Evolutionary conservation across 2,888 invertebrate genomes (phyloP).

Genomic region (Pocota personata): DNA sequence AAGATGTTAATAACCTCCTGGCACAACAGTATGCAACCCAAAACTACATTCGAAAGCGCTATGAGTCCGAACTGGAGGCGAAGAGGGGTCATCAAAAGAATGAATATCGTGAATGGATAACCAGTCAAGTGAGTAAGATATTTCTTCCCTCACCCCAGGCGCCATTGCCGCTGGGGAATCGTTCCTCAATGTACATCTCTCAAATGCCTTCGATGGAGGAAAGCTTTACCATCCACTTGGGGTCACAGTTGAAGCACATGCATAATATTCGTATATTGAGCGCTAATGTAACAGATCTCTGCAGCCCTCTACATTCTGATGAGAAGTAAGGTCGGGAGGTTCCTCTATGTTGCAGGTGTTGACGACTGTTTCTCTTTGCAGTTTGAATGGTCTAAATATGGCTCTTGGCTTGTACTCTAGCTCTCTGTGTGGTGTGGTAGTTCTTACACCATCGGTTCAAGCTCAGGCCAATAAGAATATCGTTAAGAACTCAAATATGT

Average conservation of each 20-base stretch:
- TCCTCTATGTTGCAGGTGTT: not conserved
- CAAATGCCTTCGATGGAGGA: constrained; percentile 88
- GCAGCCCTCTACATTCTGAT: constrained; percentile 84
- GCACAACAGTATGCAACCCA: constrained; percentile 92
- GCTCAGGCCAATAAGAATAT: constrained; percentile 81
- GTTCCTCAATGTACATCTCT: constrained; percentile 82
- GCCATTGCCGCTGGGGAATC: constrained; percentile 80
- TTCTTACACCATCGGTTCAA: constrained; percentile 85
- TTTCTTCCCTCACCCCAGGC: constrained; percentile 80
- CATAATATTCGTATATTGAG: constrained; percentile 97
- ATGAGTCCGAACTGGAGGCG: constrained; percentile 93
- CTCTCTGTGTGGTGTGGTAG: constrained; percentile 93
- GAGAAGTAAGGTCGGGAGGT: constrained; percentile 76
- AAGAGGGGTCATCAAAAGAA: constrained; percentile 92
- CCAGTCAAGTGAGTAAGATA: constrained; percentile 81
- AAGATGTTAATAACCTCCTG: constrained; percentile 92
- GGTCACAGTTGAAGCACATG: constrained; percentile 99
- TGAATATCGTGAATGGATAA: constrained; percentile 95
- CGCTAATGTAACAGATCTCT: constrained; percentile 92
- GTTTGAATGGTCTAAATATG: constrained; percentile 89
- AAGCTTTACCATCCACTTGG: constrained; percentile 98
- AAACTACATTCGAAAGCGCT: constrained; percentile 92
- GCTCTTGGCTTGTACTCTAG: constrained; percentile 96
- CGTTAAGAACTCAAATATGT: constrained; percentile 83
- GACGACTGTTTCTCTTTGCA: constrained; percentile 55